A percentile compares a stretch with the other conserved stretches of the same genome.
These are phyloP conservation scores for Oreochromis tanganicae DNA, from an alignment of 2,113 vertebrate genomes.

Conservation along the genomic window DNA sequence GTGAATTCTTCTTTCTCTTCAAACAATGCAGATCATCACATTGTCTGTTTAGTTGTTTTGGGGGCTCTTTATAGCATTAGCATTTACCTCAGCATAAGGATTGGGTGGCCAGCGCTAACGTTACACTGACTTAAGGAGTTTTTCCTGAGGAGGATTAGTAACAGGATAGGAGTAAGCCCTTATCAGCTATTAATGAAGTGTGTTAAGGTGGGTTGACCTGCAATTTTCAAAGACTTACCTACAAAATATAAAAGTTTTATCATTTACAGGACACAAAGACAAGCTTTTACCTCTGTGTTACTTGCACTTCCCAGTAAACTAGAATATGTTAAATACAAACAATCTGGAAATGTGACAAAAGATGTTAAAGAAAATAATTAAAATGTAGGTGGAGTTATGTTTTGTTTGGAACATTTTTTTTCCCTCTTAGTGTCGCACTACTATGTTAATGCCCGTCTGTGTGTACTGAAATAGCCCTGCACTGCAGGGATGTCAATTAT, in stretches of 20 bases:
- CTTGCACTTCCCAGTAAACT: conserved; percentile 35
- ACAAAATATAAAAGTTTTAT: conserved; percentile 40
- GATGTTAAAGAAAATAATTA: neutral
- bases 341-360: neutral
- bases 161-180: conserved; percentile 50
- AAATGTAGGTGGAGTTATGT: neutral
- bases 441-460: conserved; percentile 29
- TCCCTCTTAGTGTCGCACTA: conserved; percentile 8
- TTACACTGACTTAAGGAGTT: conserved; percentile 48
- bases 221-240: conserved; percentile 44
- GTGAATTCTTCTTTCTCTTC: conserved; percentile 14
- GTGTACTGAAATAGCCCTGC: conserved; percentile 53
- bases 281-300: conserved; percentile 21
- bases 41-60: conserved; percentile 11
- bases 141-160: conserved; percentile 66
- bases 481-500: conserved; percentile 62
- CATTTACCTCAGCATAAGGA: conserved; percentile 42
- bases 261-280: conserved; percentile 15
- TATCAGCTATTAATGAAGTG: conserved; percentile 66
- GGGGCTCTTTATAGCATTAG: conserved; percentile 7
- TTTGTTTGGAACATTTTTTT: conserved; percentile 9
- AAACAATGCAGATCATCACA: neutral
- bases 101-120: conserved; percentile 37
- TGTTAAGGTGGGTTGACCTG: conserved; percentile 35
- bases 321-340: neutral